phyloP scores from a whole-genome alignment of 2,113 vertebrate species.

The Callaeas wilsoni region DNA sequence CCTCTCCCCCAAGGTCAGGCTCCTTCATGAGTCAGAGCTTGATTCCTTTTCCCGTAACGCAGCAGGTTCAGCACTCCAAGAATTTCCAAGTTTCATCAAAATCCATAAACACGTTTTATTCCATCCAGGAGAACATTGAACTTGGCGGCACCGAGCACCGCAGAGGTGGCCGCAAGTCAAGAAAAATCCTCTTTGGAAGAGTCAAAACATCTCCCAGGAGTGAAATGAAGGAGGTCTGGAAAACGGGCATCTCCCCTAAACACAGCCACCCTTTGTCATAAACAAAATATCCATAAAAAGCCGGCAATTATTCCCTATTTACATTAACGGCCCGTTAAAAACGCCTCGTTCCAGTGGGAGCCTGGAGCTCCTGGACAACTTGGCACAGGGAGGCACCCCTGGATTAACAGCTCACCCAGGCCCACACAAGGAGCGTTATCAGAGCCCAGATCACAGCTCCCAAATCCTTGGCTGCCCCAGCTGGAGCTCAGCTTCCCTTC shows the following conservation, averaged over 20 bases:
- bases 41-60: conserved; percentile 16
- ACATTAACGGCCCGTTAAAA: neutral
- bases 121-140: conserved; percentile 29
- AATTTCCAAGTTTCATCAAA: conserved; percentile 1
- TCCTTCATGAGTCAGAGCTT: neutral
- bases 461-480: neutral
- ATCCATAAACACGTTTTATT: conserved; percentile 31
- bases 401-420: neutral
- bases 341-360: neutral
- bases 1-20: neutral
- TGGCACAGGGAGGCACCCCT: neutral
- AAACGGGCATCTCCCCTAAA: neutral
- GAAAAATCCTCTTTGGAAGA: conserved; percentile 31
- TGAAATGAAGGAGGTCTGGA: neutral
- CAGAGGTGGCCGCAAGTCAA: neutral
- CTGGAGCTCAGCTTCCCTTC: neutral
- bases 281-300: neutral
- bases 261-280: neutral
- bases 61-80: neutral
- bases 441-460: neutral
- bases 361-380: neutral
- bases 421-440: neutral
- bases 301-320: neutral
- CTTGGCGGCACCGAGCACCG: conserved; percentile 10
- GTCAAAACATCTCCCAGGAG: neutral